These are phyloP conservation scores for Phthorimaea operculella DNA, from an alignment of 1,140 invertebrate genomes.

Conservation along the genomic window DNA sequence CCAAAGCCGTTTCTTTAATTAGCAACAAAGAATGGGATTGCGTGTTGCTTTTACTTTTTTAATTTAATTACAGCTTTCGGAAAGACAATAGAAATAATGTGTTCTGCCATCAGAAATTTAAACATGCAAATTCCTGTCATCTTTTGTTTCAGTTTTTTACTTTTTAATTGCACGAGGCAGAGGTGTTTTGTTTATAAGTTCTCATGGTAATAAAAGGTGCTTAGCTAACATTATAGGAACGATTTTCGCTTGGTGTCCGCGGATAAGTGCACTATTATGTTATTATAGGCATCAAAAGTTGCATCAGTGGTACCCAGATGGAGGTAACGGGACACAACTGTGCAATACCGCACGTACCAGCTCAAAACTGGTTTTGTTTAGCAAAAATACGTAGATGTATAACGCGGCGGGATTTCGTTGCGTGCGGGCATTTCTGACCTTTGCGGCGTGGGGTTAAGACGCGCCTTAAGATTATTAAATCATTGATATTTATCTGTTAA, in stretches of 20 bases:
- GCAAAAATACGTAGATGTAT: conserved; percentile 45
- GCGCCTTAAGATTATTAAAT: conserved; percentile 3
- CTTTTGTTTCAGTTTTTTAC: conserved; percentile 18
- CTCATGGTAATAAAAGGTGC: conserved; percentile 2
- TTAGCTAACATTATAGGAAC: conserved; percentile 10
- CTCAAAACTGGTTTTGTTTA: conserved; percentile 40
- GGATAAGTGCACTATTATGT: conserved; percentile 47
- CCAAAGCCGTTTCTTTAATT: conserved; percentile 59
- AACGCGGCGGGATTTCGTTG: conserved; percentile 34
- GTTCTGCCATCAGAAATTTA: conserved; percentile 49
- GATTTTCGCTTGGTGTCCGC: conserved; percentile 16
- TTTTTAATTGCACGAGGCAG: conserved; percentile 13
- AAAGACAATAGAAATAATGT: conserved; percentile 58
- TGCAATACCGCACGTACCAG: conserved; percentile 36
- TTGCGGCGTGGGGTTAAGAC: conserved; percentile 10
- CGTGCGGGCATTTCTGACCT: conserved; percentile 46
- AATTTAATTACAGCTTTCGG: conserved; percentile 54
- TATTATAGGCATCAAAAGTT: conserved; percentile 57
- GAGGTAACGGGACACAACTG: conserved; percentile 37
- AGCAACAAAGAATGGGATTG: conserved; percentile 57
- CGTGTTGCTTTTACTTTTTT: conserved; percentile 61
- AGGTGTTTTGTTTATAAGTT: conserved; percentile 3
- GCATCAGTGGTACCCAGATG: conserved; percentile 37
- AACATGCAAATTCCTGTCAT: conserved; percentile 42
- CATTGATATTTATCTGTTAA: conserved; percentile 6